A percentile compares a stretch with the other conserved stretches of the same genome.
Conservation (phyloP, 2,888 invertebrate species). For the Furcula furcula region DNA sequence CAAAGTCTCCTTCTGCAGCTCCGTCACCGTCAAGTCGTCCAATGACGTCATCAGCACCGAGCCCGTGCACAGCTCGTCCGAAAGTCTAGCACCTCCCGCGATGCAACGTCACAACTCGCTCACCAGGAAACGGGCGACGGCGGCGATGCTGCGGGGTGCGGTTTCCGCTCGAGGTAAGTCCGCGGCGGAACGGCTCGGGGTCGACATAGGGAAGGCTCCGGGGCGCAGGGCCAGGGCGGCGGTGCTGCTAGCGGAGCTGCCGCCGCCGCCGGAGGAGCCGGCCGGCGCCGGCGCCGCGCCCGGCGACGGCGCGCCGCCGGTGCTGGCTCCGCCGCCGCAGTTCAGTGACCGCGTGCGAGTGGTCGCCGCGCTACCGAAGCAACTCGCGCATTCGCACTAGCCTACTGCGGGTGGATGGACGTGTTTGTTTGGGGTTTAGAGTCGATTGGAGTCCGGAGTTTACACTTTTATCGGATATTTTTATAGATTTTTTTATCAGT, state of each 20-base stretch:
- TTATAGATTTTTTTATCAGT: no score
- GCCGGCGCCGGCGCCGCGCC: constrained; percentile 45
- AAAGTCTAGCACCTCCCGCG: constrained; percentile 64
- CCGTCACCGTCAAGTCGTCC: constrained; percentile 74
- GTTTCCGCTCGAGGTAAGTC: constrained; percentile 46
- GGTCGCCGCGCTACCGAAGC: constrained; percentile 92
- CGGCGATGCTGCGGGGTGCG: constrained; percentile 77
- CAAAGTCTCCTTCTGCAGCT: constrained; percentile 76
- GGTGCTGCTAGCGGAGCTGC: constrained; percentile 89
- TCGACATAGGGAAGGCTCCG: constrained; percentile 61
- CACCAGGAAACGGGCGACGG: constrained; percentile 82
- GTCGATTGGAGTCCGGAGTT: no score
- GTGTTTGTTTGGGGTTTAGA: no score
- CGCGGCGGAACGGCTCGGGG: constrained; percentile 72
- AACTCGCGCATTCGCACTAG: constrained; percentile 74
- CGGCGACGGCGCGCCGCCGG: constrained; percentile 57
- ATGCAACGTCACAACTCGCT: constrained; percentile 84
- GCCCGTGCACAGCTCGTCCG: constrained; percentile 75
- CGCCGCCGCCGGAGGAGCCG: constrained; percentile 89
- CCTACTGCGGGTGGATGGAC: no score
- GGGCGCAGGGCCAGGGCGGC: constrained; percentile 84
- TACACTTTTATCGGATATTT: no score
- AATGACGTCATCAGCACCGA: constrained; percentile 80
- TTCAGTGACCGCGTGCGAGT: constrained; percentile 94
- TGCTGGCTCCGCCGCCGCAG: constrained; percentile 94